Conservation (phyloP, 1,140 invertebrate genomes). For the Varroa destructor region DNA sequence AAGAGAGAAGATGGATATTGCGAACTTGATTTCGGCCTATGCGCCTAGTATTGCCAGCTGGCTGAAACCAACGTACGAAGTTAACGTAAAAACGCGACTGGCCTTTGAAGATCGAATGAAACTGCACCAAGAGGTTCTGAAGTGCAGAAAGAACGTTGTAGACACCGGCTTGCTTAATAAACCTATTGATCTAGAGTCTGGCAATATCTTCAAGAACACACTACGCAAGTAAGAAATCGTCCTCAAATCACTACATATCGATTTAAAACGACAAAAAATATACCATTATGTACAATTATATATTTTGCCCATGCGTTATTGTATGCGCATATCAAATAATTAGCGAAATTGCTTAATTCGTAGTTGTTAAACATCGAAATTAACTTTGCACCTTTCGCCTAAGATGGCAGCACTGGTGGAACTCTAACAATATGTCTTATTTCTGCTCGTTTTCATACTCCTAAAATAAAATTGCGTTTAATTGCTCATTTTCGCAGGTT, state of each 20-base stretch:
- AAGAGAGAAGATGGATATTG: slow-evolving; percentile 69
- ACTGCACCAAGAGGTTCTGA: slow-evolving; percentile 59
- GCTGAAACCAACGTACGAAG: slow-evolving; percentile 65
- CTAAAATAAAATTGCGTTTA: too few species aligned
- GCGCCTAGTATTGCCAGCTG: slow-evolving; percentile 67
- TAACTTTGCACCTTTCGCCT: too few species aligned
- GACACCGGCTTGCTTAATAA: slow-evolving; percentile 66
- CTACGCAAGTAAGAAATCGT: slow-evolving; percentile 49
- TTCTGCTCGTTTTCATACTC: too few species aligned
- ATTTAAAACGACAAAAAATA: not conserved
- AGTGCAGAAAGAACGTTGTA: slow-evolving; percentile 55
- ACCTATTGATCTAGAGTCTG: slow-evolving; percentile 57
- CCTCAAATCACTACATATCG: not conserved
- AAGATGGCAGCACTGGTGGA: too few species aligned
- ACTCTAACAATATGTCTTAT: too few species aligned
- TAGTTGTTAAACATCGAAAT: too few species aligned
- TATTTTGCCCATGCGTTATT: not conserved
- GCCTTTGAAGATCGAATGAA: slow-evolving; percentile 57
- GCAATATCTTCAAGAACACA: slow-evolving; percentile 72
- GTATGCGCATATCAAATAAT: not conserved
- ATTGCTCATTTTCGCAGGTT: slow-evolving; percentile 44
- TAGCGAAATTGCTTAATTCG: not conserved
- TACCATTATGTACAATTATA: not conserved
- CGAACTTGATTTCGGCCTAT: slow-evolving; percentile 78
- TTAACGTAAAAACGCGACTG: slow-evolving; percentile 40